phyloP scores from a whole-genome alignment of 30 jellyfish, hydroid and myxozoan genomes.

The Nemopilema nomurai region DNA sequence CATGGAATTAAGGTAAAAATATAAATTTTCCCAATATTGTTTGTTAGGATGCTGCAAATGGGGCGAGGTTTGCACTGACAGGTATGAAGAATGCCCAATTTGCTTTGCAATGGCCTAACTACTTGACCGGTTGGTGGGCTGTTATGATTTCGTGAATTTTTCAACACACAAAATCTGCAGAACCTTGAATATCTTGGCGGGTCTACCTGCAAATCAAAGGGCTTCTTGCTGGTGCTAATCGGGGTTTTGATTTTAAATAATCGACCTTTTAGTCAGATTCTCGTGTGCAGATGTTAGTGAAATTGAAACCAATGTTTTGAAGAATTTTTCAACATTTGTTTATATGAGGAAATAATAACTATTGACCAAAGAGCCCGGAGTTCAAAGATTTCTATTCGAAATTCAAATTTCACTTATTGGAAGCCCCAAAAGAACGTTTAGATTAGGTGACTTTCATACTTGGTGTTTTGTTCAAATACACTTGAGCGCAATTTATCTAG shows the following conservation, averaged over 20 bases:
- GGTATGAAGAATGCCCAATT: not conserved
- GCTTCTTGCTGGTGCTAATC: slow-evolving; percentile 54
- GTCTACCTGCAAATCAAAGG: slow-evolving; percentile 49
- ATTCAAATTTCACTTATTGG: not conserved
- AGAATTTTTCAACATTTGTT: not conserved
- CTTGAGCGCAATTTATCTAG: not conserved
- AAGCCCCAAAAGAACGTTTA: not conserved
- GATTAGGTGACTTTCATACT: not conserved
- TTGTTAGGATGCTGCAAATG: not conserved
- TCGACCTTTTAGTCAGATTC: slow-evolving; percentile 12
- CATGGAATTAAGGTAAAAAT: slow-evolving; percentile 72
- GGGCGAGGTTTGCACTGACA: not conserved
- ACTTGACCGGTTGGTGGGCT: slow-evolving; percentile 26
- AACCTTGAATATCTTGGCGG: slow-evolving; percentile 29
- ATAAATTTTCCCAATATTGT: not conserved
- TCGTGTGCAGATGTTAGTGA: slow-evolving; percentile 44
- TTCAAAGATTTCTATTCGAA: not conserved
- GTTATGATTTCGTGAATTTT: not conserved
- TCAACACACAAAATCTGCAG: not conserved
- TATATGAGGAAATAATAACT: not conserved
- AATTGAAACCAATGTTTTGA: slow-evolving; percentile 5
- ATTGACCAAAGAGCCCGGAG: not conserved
- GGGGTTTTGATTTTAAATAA: slow-evolving; percentile 47
- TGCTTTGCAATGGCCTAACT: not conserved
- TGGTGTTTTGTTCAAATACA: not conserved